A percentile compares a stretch with the other conserved stretches of the same genome.
phyloP scores from a whole-genome alignment of 1,140 invertebrate genomes.

The Gyrodactylus bullatarudis region DNA sequence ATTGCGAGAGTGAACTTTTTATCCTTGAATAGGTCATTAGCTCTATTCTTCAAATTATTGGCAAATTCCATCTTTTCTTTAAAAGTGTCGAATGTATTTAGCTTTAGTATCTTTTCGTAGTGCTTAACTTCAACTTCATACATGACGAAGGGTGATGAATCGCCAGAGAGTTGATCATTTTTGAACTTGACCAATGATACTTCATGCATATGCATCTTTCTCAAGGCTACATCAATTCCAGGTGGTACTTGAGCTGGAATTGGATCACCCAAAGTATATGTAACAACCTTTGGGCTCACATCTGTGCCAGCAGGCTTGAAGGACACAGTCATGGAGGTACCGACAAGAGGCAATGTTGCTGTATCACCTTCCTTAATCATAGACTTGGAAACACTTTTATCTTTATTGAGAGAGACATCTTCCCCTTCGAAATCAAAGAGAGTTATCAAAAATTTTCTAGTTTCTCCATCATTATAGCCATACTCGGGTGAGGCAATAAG shows the following conservation, averaged over 20 bases:
- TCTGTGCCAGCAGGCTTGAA: background rate
- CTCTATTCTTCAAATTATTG: background rate
- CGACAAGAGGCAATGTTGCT: background rate
- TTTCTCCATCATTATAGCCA: conserved; percentile 2
- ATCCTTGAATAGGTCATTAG: background rate
- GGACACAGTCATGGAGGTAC: background rate
- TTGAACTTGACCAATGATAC: background rate
- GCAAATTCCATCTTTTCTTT: conserved; percentile 3
- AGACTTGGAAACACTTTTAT: background rate
- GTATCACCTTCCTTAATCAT: background rate
- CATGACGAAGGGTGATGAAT: background rate
- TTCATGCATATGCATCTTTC: conserved; percentile 4
- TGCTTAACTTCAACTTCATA: background rate
- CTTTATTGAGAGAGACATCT: conserved; percentile 5
- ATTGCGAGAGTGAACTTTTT: background rate
- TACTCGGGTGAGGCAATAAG: background rate
- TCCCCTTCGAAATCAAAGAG: conserved; percentile 6
- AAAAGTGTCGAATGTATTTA: background rate
- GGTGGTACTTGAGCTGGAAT: background rate
- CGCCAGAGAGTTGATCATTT: background rate
- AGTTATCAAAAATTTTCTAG: conserved; percentile 6
- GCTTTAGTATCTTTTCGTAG: background rate
- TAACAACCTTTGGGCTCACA: background rate
- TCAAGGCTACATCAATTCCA: conserved; percentile 6
- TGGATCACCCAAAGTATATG: conserved; percentile 3